These are phyloP conservation scores for Eira barbara DNA, from an alignment of 2,113 vertebrate genomes.

Conservation along the genomic window DNA sequence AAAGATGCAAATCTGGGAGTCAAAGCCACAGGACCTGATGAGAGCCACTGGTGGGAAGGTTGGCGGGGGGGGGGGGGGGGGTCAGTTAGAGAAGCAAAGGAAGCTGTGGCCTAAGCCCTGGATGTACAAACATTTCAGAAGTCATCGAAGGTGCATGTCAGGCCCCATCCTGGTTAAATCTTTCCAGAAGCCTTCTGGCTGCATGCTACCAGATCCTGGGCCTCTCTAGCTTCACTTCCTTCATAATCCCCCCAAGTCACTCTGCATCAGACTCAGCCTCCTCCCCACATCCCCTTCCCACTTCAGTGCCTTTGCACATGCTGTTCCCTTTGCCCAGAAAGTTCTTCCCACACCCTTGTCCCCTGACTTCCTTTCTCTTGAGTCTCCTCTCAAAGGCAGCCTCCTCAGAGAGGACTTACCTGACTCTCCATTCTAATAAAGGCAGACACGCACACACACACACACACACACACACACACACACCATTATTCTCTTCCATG, in stretches of 20 bases:
- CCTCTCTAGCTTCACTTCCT: not conserved
- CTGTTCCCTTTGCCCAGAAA: not conserved
- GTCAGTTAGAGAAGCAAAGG: not conserved
- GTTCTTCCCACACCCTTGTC: not conserved
- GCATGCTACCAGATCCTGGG: not conserved
- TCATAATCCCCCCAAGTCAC: no score
- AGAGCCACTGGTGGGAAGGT: no score
- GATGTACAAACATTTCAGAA: not conserved
- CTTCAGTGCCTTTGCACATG: not conserved
- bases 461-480: not conserved
- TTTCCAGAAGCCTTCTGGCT: not conserved
- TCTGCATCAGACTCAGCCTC: not conserved
- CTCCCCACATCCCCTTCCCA: not conserved
- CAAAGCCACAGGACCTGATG: not conserved
- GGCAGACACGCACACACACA: no score
- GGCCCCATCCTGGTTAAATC: not conserved
- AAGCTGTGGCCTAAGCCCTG: not conserved
- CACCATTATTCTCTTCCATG: not conserved
- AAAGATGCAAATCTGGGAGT: not conserved
- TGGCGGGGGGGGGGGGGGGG: rapidly evolving
- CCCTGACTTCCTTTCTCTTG: not conserved
- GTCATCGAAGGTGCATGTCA: not conserved
- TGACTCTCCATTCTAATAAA: not conserved
- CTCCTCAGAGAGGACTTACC: not conserved
- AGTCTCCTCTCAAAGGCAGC: not conserved